Evolutionary conservation across 2,888 invertebrate genomes (phyloP).

Genomic region (Perizoma flavofasciatum): DNA sequence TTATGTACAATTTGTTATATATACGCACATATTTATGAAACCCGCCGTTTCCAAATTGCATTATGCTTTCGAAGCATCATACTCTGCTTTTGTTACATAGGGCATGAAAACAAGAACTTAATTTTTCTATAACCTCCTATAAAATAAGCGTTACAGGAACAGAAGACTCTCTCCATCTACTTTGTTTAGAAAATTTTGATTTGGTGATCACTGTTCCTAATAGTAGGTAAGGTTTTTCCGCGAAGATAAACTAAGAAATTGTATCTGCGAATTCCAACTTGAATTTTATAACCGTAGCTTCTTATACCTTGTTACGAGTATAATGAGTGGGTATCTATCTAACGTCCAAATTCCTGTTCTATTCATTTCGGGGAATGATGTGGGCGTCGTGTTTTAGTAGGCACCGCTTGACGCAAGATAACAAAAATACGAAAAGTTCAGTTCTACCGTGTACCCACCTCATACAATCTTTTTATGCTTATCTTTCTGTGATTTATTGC

Average conservation of each 20-base stretch:
- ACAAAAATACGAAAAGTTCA: constrained; percentile 81
- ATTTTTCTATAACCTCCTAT: too few relatives aligned
- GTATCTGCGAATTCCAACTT: constrained; percentile 8
- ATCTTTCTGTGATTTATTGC: constrained; percentile 83
- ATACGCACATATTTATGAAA: too few relatives aligned
- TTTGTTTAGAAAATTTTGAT: too few relatives aligned
- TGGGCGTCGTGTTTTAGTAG: constrained; percentile 68
- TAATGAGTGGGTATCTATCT: constrained; percentile 28
- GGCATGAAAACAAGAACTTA: too few relatives aligned
- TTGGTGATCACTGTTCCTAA: too few relatives aligned
- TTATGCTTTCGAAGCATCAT: too few relatives aligned
- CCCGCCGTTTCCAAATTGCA: too few relatives aligned
- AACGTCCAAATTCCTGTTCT: constrained; percentile 38
- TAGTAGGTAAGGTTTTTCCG: constrained; percentile 4
- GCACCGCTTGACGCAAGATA: constrained; percentile 73
- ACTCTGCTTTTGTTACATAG: too few relatives aligned
- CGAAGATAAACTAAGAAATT: constrained; percentile 3
- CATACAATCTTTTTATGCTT: constrained; percentile 84
- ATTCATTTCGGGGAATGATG: constrained; percentile 66
- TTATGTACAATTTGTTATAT: too few relatives aligned
- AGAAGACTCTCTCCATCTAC: too few relatives aligned
- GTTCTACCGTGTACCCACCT: constrained; percentile 80
- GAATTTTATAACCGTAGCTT: constrained; percentile 3
- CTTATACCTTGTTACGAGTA: constrained; percentile 7
- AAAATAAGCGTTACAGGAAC: too few relatives aligned